phyloP scores from a whole-genome alignment of 2,113 vertebrate species.

The Numida meleagris region DNA sequence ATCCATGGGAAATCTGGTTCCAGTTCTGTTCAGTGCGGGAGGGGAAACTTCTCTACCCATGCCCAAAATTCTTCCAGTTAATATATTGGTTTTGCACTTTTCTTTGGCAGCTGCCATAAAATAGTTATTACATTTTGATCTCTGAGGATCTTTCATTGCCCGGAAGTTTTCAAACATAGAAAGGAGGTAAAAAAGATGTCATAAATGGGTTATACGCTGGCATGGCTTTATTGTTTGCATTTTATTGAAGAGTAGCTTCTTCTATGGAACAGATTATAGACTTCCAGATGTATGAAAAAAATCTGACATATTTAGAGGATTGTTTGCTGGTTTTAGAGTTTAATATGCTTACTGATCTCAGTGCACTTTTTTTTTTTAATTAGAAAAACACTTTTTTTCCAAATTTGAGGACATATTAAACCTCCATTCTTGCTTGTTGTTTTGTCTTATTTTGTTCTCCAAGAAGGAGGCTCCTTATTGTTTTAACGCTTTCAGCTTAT shows the following conservation, averaged over 20 bases:
- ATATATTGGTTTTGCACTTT: neutral
- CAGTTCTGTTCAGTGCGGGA: neutral
- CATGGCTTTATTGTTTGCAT: neutral
- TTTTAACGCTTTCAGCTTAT: neutral
- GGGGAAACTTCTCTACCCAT: neutral
- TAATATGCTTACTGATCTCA: neutral
- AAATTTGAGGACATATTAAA: neutral
- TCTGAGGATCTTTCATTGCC: neutral
- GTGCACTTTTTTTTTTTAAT: neutral
- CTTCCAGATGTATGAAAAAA: neutral
- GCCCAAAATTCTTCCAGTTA: neutral
- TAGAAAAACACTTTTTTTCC: neutral
- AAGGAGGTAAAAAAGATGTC: neutral
- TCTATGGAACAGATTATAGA: neutral
- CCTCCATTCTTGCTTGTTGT: neutral
- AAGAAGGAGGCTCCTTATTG: neutral
- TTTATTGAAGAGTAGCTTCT: neutral
- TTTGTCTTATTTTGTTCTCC: neutral
- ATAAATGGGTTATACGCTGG: neutral
- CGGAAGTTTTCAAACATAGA: neutral
- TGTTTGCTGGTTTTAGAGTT: neutral
- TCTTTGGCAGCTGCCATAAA: neutral
- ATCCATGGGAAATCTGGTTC: neutral
- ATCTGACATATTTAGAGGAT: rapidly evolving
- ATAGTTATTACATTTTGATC: constrained; percentile 4